Conservation (phyloP, 2,888 invertebrate genomes). For the Aproaerema taeniolella region DNA sequence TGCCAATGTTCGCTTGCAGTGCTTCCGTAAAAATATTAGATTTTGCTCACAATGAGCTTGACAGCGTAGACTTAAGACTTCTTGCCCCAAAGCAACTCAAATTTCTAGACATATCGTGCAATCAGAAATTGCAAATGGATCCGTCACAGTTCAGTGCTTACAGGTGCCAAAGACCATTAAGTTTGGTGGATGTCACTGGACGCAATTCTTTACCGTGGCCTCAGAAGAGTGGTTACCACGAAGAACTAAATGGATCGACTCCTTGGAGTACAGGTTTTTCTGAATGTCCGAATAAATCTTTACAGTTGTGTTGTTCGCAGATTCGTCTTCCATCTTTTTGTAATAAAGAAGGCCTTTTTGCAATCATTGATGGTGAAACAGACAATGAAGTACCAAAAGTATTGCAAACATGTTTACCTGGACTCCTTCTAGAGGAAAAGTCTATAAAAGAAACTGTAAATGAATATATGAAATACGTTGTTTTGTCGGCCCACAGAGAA, state of each 20-base stretch:
- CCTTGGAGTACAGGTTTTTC: constrained; percentile 92
- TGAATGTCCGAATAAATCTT: constrained; percentile 86
- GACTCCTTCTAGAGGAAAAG: constrained; percentile 87
- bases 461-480: constrained; percentile 91
- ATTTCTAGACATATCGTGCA: constrained; percentile 91
- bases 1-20: constrained; percentile 87
- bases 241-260: constrained; percentile 74
- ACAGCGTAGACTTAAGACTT: constrained; percentile 85
- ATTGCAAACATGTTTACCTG: constrained; percentile 85
- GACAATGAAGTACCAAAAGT: constrained; percentile 82
- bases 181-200: constrained; percentile 90
- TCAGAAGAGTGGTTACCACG: constrained; percentile 68
- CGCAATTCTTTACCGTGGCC: constrained; percentile 82
- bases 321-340: constrained; percentile 87
- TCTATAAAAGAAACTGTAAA: constrained; percentile 87
- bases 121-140: constrained; percentile 88
- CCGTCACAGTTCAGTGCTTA: constrained; percentile 89
- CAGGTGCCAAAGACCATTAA: constrained; percentile 87
- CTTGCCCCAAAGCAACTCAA: constrained; percentile 89
- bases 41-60: constrained; percentile 90
- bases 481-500: constrained; percentile 87
- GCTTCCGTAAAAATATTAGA: constrained; percentile 87
- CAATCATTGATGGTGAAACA: constrained; percentile 89
- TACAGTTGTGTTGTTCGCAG: constrained; percentile 87
- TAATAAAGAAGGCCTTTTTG: constrained; percentile 88